phyloP scores from a whole-genome alignment of 1,140 invertebrate genomes.

The Sminthurinus signatus region DNA sequence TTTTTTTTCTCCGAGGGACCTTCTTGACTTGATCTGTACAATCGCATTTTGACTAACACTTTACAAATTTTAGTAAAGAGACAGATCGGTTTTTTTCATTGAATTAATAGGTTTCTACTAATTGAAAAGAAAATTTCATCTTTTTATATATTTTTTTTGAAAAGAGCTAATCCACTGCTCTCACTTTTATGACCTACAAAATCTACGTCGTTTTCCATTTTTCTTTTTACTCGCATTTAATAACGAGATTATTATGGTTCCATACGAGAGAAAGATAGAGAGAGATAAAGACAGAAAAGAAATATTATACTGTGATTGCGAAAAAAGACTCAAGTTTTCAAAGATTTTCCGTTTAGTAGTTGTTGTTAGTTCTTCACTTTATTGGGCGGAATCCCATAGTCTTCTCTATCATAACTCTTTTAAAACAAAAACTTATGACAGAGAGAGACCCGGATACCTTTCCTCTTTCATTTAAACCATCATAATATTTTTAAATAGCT shows the following conservation, averaged over 20 bases:
- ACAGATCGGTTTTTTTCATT: too few relatives aligned
- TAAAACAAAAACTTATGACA: too few relatives aligned
- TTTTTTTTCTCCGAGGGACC: neutral
- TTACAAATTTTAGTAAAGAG: too few relatives aligned
- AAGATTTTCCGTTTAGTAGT: neutral
- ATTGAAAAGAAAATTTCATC: too few relatives aligned
- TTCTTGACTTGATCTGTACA: neutral
- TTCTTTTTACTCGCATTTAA: too few relatives aligned
- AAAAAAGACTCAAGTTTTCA: neutral
- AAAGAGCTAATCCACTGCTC: neutral
- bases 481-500: neutral
- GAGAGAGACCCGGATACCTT: slow-evolving; percentile 28
- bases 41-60: too few relatives aligned
- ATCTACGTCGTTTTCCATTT: too few relatives aligned
- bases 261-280: slow-evolving; percentile 17
- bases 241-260: too few relatives aligned
- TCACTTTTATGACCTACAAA: slow-evolving; percentile 5
- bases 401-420: slow-evolving; percentile 13
- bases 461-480: slow-evolving; percentile 12
- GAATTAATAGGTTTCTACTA: too few relatives aligned
- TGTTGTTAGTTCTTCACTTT: slow-evolving; percentile 19
- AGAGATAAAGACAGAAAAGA: slow-evolving; percentile 13
- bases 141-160: too few relatives aligned
- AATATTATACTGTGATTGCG: too few relatives aligned
- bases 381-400: slow-evolving; percentile 40